A percentile compares a stretch with the other conserved stretches of the same genome.
Conservation (phyloP, 2,797 vertebrate species). For the Alectoris magna region DNA sequence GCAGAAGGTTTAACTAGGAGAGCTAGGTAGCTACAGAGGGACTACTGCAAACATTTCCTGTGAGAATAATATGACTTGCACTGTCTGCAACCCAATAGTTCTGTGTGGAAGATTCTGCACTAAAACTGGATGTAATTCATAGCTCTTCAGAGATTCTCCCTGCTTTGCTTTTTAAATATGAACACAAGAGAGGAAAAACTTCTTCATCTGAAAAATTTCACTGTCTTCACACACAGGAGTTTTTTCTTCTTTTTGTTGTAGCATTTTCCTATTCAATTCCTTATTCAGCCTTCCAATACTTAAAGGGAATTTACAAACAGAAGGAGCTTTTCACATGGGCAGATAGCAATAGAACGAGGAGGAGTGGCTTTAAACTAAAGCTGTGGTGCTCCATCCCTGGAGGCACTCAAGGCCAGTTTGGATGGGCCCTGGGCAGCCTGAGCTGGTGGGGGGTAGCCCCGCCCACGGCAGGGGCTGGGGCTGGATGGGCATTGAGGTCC, state of each 20-base stretch:
- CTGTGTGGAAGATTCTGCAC: background rate
- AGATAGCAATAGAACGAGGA: no score
- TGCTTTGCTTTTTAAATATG: background rate
- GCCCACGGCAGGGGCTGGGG: no score
- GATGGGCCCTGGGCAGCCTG: no score
- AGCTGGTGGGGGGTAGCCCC: no score
- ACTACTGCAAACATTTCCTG: background rate
- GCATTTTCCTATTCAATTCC: background rate
- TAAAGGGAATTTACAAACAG: no score
- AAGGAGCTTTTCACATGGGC: no score
- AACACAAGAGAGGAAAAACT: background rate
- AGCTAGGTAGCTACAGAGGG: background rate
- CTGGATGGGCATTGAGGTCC: no score
- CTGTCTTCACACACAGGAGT: background rate
- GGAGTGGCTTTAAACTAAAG: no score
- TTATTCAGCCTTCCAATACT: no score
- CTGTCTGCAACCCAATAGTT: background rate
- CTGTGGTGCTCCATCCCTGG: no score
- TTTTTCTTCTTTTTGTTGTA: background rate
- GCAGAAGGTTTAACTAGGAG: background rate
- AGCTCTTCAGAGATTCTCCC: background rate
- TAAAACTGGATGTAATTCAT: background rate
- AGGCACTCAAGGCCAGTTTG: no score
- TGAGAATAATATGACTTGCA: background rate
- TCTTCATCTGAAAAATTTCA: background rate